Percentiles rank a stretch among this genome's conserved stretches.
Conservation (phyloP, 2,888 invertebrate species). For the Microctonus aethiopoides region DNA sequence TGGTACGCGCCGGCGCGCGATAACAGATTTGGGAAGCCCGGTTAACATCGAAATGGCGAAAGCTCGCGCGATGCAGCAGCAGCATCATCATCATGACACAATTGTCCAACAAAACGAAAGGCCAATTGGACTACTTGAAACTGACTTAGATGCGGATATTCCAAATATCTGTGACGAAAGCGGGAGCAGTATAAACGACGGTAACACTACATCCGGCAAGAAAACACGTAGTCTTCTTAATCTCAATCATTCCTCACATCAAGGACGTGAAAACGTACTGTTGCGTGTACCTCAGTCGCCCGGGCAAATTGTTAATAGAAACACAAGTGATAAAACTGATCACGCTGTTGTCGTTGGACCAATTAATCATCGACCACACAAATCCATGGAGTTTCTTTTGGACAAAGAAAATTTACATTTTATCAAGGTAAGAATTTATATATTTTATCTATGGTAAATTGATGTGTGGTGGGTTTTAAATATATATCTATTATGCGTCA, state of each 20-base stretch:
- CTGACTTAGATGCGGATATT: conserved; percentile 85
- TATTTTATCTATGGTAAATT: not conserved
- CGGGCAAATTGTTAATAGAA: conserved; percentile 61
- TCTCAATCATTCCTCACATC: conserved; percentile 65
- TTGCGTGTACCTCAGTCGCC: conserved; percentile 63
- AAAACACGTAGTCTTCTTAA: conserved; percentile 78
- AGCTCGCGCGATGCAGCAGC: conserved; percentile 62
- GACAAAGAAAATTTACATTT: conserved; percentile 91
- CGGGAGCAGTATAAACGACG: conserved; percentile 43
- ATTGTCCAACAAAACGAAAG: conserved; percentile 68
- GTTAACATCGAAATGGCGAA: conserved; percentile 67
- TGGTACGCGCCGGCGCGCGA: conserved; percentile 66
- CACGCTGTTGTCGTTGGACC: conserved; percentile 40
- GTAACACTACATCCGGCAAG: conserved; percentile 56
- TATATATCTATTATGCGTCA: not conserved
- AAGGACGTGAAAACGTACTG: conserved; percentile 69
- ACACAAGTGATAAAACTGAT: conserved; percentile 61
- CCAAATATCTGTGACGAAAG: conserved; percentile 42
- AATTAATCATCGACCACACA: conserved; percentile 74
- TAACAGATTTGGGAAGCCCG: conserved; percentile 65
- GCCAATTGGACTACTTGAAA: conserved; percentile 87
- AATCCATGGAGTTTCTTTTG: conserved; percentile 95
- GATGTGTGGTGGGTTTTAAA: not conserved
- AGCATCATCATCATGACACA: conserved; percentile 32
- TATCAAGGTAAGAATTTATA: conserved; percentile 78